Evolutionary conservation across 2,113 vertebrate species (phyloP), one percentile per base, ranked within the genome.

Genomic region (Myotis brandtii): DNA sequence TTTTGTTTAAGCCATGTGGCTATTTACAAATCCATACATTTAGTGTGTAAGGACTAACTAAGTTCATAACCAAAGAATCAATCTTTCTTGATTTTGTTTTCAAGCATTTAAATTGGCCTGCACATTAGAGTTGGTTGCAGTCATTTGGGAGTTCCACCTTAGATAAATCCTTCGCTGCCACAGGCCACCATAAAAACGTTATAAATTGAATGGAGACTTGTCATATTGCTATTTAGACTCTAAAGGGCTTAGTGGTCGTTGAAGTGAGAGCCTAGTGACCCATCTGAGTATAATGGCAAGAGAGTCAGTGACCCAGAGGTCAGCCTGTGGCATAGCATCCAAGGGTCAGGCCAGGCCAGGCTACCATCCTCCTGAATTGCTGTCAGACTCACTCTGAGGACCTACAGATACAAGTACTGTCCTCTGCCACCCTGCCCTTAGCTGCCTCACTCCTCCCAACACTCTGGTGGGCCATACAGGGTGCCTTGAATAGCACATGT

Each of bases 91-190:
- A 92, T 92, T 80, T 80, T 66, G 27, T 96, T 88, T 90, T 23
- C 25, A 97, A 87, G n/a, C 56, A 84, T 91, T 89, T 89, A 84
- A 97, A 96, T 48, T 75, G 79, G 50, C 69, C 43, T 52, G 5
- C 76, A 66, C 4, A 10, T 27, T 10, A 18, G 64, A 46, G 9
- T 69, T 56, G 54, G 62, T 34, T 11, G 21, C 30, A 11, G 34
- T 93, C 84, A 4, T 67, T 86, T 89, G 86, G 56, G 67, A 95
- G 94, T 89, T 92, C 37, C 3, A 34, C 46, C 46, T 73, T 67
- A 77, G 84, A 90, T 83, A 92, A 96, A 96, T n/a, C 30, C 30
- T 77, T 94, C 46, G n/a, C 43, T 37, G 14, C n/a, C 21, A 32
- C 3, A 59, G 34, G 37, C 46, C 27, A 23, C 56, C 43, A 59